These are phyloP conservation scores for Aphelenchoides bicaudatus DNA, from an alignment of 2,888 invertebrate genomes.

Conservation along the genomic window DNA sequence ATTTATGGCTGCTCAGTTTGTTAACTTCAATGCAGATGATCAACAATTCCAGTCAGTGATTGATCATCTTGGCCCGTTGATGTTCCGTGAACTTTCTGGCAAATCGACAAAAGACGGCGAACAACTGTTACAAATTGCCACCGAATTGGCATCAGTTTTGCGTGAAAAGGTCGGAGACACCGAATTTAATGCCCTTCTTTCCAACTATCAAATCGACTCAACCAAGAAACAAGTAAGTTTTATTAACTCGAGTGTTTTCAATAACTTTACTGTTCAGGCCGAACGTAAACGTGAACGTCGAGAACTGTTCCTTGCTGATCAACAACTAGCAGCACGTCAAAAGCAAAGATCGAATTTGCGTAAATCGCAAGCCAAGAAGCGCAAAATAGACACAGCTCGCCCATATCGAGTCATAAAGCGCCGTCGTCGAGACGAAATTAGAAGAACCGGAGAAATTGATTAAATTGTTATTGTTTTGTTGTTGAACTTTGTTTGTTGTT, in stretches of 20 bases:
- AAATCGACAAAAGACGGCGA: constrained; percentile 44
- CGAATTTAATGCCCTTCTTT: constrained; percentile 36
- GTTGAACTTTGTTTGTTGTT: no score
- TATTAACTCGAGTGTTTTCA: no score
- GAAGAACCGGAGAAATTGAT: no score
- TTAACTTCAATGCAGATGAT: constrained; percentile 22
- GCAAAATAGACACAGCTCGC: constrained; percentile 46
- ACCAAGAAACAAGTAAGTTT: constrained; percentile 27
- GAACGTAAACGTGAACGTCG: constrained; percentile 40
- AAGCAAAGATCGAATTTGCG: constrained; percentile 45
- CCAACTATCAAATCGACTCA: constrained; percentile 34
- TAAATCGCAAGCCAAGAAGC: constrained; percentile 39
- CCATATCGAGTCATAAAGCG: constrained; percentile 49
- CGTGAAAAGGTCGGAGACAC: constrained; percentile 43
- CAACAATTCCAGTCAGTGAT: constrained; percentile 23
- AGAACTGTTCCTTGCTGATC: constrained; percentile 44
- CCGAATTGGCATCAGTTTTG: constrained; percentile 47
- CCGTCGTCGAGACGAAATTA: no score
- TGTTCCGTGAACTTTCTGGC: constrained; percentile 46
- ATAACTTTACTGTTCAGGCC: no score
- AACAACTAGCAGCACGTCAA: constrained; percentile 36
- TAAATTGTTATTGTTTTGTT: no score
- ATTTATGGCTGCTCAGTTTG: constrained; percentile 41
- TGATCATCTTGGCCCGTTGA: constrained; percentile 37
- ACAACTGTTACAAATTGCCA: constrained; percentile 40